A percentile compares a stretch with the other conserved stretches of the same genome.
These are phyloP conservation scores for Leucoraja erinaceus DNA, from an alignment of 2,113 vertebrate species.

Conservation along the genomic window DNA sequence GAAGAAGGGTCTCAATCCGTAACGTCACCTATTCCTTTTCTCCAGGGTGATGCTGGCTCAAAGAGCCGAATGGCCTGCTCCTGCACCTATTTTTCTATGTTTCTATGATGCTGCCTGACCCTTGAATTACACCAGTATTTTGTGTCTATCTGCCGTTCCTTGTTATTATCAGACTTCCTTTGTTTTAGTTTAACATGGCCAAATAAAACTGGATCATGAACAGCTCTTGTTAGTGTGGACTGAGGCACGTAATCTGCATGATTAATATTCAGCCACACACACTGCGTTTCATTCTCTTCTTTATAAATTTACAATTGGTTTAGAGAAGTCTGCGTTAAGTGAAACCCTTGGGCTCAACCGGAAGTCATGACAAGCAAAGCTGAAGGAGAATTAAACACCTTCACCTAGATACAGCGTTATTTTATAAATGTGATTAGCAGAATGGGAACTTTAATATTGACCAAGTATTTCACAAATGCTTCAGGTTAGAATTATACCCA, in stretches of 20 bases:
- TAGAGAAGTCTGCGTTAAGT: not conserved
- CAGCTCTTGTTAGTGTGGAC: not conserved
- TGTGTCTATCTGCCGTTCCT: too few species aligned
- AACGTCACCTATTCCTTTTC: too few species aligned
- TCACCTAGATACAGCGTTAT: not conserved
- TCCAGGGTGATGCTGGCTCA: too few species aligned
- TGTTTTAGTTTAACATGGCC: not conserved
- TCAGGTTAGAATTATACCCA: not conserved
- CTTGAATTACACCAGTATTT: too few species aligned
- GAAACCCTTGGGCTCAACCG: not conserved
- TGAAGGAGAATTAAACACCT: not conserved
- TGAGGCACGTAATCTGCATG: not conserved
- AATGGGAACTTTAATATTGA: slow-evolving; percentile 8
- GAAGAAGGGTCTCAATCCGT: too few species aligned
- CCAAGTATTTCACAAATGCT: not conserved
- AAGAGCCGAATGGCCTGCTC: too few species aligned
- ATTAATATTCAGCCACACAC: slow-evolving; percentile 21
- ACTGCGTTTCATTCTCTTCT: not conserved
- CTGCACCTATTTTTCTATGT: too few species aligned
- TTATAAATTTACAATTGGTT: not conserved
- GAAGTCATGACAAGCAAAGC: not conserved
- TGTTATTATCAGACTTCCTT: too few species aligned
- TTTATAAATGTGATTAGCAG: not conserved
- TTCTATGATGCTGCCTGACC: too few species aligned
- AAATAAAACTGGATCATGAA: not conserved